Percentiles rank a stretch among this genome's conserved stretches.
Evolutionary conservation across 2,888 invertebrate species (phyloP).

Genomic region (Chorisops tibialis): DNA sequence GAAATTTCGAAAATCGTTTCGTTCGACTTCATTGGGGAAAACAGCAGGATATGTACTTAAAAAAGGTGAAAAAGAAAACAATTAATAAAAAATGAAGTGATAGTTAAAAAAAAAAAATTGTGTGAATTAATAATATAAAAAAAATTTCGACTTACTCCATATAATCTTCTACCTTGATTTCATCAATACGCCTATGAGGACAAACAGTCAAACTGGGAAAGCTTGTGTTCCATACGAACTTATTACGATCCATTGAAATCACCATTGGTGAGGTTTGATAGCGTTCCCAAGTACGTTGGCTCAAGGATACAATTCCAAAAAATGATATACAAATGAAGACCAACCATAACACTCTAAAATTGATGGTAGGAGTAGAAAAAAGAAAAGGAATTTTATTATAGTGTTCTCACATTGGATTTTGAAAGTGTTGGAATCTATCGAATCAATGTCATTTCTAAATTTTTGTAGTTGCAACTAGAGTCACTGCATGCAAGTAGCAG

Average conservation of each 20-base stretch:
- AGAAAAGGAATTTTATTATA: slow-evolving; percentile 1
- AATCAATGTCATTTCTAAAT: background rate
- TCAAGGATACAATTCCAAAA: slow-evolving; percentile 57
- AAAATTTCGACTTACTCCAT: slow-evolving; percentile 52
- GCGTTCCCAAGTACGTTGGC: slow-evolving; percentile 61
- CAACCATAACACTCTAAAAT: slow-evolving; percentile 58
- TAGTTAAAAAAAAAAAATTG: background rate
- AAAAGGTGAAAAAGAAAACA: background rate
- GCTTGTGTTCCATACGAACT: slow-evolving; percentile 68
- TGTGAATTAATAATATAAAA: background rate
- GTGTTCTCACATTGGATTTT: background rate
- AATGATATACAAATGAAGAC: slow-evolving; percentile 56
- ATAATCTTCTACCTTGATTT: slow-evolving; percentile 55
- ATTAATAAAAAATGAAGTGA: background rate
- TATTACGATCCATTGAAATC: slow-evolving; percentile 70
- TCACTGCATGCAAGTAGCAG: too few species aligned
- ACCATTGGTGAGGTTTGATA: slow-evolving; percentile 70
- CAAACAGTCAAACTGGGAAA: slow-evolving; percentile 69
- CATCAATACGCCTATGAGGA: slow-evolving; percentile 58
- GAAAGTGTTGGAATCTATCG: background rate
- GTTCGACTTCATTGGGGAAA: slow-evolving; percentile 53
- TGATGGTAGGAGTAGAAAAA: slow-evolving; percentile 3
- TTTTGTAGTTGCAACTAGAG: too few species aligned
- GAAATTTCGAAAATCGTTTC: slow-evolving; percentile 57
- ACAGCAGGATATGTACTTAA: slow-evolving; percentile 36